Percentiles rank a stretch among this genome's conserved stretches.
Evolutionary conservation across 2,888 invertebrate species (phyloP).

Genomic region (Drosophila pseudotalamancana): DNA sequence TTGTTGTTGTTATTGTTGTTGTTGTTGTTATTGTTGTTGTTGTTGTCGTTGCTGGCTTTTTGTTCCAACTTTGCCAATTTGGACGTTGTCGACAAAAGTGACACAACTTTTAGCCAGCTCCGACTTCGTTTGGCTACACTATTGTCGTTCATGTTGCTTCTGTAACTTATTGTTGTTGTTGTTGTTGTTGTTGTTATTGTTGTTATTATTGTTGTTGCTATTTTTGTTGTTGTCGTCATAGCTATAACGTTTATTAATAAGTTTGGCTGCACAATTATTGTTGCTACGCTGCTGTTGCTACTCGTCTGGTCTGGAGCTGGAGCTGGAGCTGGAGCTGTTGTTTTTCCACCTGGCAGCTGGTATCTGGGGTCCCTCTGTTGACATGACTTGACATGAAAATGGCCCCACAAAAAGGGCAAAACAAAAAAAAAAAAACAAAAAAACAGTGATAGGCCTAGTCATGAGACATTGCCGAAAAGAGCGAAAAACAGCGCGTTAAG

Average conservation of each 20-base stretch:
- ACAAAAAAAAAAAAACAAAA: conserved; percentile 2
- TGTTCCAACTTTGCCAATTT: conserved; percentile 78
- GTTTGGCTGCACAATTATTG: conserved; percentile 58
- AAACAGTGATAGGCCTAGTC: conserved; percentile 16
- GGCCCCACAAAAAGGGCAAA: conserved; percentile 10
- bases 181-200: conserved; percentile 27
- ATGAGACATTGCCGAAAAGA: conserved; percentile 34
- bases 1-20: conserved; percentile 11
- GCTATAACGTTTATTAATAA: conserved; percentile 76
- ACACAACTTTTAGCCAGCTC: conserved; percentile 52
- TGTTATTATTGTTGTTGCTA: conserved; percentile 12
- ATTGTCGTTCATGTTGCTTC: conserved; percentile 39
- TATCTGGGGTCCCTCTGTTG: conserved; percentile 18
- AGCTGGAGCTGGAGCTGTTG: conserved; percentile 38
- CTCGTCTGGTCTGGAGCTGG: too few species aligned
- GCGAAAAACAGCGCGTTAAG: conserved; percentile 27
- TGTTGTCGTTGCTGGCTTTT: conserved; percentile 32
- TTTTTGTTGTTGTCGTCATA: conserved; percentile 44
- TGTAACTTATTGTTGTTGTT: conserved; percentile 42
- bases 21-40: conserved; percentile 11
- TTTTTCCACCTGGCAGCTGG: conserved; percentile 32
- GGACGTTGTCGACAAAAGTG: conserved; percentile 59
- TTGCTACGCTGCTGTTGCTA: conserved; percentile 59
- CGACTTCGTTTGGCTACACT: conserved; percentile 41
- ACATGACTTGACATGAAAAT: conserved; percentile 70